Evolutionary conservation across 92 coral and sea anemone species (phyloP), one percentile per base, ranked within the genome.

Genomic region (Chrysogorgia sp.): DNA sequence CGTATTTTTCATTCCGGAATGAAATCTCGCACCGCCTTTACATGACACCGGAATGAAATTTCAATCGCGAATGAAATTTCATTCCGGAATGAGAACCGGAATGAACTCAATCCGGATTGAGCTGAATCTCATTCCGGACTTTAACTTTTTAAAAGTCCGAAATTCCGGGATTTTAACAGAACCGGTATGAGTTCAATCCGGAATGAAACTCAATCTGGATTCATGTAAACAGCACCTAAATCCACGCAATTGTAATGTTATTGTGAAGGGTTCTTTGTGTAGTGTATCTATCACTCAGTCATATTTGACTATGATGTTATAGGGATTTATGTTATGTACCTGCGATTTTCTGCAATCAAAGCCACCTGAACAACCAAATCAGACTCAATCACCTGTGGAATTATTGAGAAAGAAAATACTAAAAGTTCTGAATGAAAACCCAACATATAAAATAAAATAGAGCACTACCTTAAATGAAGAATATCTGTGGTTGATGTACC

Each of bases 331-430:
- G 70, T 22, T 10, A 77, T 87, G 87, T 68, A 94, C 98, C 92
- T 90, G 67, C 91, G 90, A 71, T 90, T 94, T 59, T 94, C 98
- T 12, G 98, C 80, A 59, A 94, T 92, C 29, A 92, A 82, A n/a
- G 96, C 89, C 21, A 94, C 97, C 80, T 94, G 98, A 8, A 94
- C 96, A 28, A 94, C 96, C n/a, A 92, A 76, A 68, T 94, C 98
- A 19, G 96, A 85, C 58, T 94, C 97, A 23, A 86, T 90, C 43
- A 89, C 88, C 98, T 93, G 29, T 13, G 10, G 43, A 10, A 30
- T 1, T 29, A 67, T 23, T 35, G 40, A 59, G 23, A 10, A n/a
- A n/a, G n/a, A n/a, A 49, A 10, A 25, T 0, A 50, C 13, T 22
- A 47, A 22, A 15, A 12, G 32, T 57, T 33, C 20, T 7, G 66